Evolutionary conservation across 2,797 vertebrate species (phyloP).

Genomic region (Propithecus perrieri): DNA sequence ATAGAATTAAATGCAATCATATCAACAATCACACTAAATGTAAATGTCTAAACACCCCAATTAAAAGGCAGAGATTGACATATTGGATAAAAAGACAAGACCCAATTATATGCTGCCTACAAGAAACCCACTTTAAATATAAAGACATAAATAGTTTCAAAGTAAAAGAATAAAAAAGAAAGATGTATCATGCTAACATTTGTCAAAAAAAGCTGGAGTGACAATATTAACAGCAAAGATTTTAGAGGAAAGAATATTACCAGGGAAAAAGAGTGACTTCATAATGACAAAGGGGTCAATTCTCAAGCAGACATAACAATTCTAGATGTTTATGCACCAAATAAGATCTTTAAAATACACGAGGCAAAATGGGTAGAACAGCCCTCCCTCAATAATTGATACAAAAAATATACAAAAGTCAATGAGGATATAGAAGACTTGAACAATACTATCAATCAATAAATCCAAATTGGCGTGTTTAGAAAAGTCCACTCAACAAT

Average conservation of each 20-base stretch:
- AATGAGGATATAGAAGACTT: neutral
- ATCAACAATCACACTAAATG: neutral
- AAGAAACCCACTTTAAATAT: neutral
- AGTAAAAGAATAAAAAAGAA: neutral
- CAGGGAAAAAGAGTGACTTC: neutral
- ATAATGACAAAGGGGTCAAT: neutral
- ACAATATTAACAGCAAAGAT: neutral
- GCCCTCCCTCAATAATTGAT: neutral
- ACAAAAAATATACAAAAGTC: neutral
- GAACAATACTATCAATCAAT: neutral
- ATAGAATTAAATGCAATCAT: neutral
- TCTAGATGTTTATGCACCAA: neutral
- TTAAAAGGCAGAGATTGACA: neutral
- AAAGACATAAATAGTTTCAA: neutral
- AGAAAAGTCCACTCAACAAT: neutral
- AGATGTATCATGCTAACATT: neutral
- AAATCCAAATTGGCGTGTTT: neutral
- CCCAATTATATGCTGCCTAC: neutral
- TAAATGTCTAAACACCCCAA: neutral
- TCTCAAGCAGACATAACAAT: neutral
- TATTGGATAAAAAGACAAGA: neutral
- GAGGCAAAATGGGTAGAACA: neutral
- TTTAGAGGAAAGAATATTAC: neutral
- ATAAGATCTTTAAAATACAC: neutral
- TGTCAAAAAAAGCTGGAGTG: neutral